A percentile compares a stretch with the other conserved stretches of the same genome.
These are phyloP conservation scores for Drosophila kepulauana DNA, from an alignment of 1,140 invertebrate species.

Conservation along the genomic window DNA sequence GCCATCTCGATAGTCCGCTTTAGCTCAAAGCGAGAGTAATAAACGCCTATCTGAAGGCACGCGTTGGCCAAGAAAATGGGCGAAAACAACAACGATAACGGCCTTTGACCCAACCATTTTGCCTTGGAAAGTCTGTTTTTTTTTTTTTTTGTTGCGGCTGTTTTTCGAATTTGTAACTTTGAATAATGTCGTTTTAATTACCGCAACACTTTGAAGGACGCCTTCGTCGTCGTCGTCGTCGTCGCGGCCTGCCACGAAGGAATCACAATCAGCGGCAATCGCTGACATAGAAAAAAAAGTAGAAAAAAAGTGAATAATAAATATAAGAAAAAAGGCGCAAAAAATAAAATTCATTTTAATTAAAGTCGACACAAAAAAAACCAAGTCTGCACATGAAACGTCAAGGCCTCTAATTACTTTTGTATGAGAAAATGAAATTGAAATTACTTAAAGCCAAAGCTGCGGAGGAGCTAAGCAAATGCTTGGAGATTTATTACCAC, in stretches of 20 bases:
- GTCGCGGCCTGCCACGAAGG: slow-evolving; percentile 23
- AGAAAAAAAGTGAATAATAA: slow-evolving; percentile 52
- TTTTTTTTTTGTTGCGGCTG: slow-evolving; percentile 26
- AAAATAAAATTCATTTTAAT: slow-evolving; percentile 72
- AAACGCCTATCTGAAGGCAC: slow-evolving; percentile 64
- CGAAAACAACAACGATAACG: slow-evolving; percentile 31
- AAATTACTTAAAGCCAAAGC: slow-evolving; percentile 60
- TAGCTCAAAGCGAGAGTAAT: slow-evolving; percentile 46
- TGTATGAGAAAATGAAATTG: slow-evolving; percentile 61
- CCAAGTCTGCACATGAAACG: slow-evolving; percentile 42
- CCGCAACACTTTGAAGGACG: slow-evolving; percentile 63
- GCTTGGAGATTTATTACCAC: slow-evolving; percentile 68
- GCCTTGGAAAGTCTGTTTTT: slow-evolving; percentile 22
- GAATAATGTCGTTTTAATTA: slow-evolving; percentile 84
- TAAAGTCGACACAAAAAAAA: slow-evolving; percentile 37
- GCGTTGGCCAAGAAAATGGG: slow-evolving; percentile 39
- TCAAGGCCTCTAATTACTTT: slow-evolving; percentile 64
- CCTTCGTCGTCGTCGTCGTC: slow-evolving; percentile 9
- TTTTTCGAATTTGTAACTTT: slow-evolving; percentile 59
- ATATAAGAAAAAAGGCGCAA: slow-evolving; percentile 35
- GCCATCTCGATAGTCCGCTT: slow-evolving; percentile 65
- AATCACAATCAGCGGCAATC: slow-evolving; percentile 34
- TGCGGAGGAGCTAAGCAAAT: slow-evolving; percentile 9
- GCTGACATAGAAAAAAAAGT: slow-evolving; percentile 39
- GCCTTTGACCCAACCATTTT: slow-evolving; percentile 57